Base-by-base conservation (phyloP, 2,888 invertebrate species). In the Netelia virgata region DNA sequence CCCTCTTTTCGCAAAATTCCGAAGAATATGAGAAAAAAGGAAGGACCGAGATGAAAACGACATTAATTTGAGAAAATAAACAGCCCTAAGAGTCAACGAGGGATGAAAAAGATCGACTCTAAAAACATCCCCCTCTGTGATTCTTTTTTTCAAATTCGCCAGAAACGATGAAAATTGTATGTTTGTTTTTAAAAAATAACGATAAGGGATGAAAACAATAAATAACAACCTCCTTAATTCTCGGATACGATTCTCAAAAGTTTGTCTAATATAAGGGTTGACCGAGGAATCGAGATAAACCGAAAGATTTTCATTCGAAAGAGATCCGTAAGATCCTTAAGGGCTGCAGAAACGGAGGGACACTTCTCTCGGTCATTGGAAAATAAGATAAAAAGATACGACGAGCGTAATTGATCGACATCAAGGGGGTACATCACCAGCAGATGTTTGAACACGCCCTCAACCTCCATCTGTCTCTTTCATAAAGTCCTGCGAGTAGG, bases 381-480 rank as follows among this genome's bases (percentile, higher is more conserved):
- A 28, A 63, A 47, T 68, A 76, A 41, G 55, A 73, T 83, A 81
- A 78, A 80, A 83, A 79, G 86, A 86, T 87, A 82, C 74, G 87
- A 68, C 85, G 85, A 57, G 80, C 87, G 87, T 90, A 91, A 90
- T 90, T 90, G 91, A 91, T 91, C 90, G 91, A 90, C 88, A 90
- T 88, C 86, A 91, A 89, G 88, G 90, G 59, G 90, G 88, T 89
- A 90, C 91, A 91, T 91, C 90, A 90, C 89, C 72, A 88, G 90
- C 91, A 91, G 91, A 91, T 91, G 91, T 90, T 91, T 87, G 88
- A 89, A 89, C 88, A 89, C 90, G 88, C 90, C 90, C 90, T 90
- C 90, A 68, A 85, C 90, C 86, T 90, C 88, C 91, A 90, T 90
- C 90, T 88, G 89, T 91, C 89, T 91, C 90, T 88, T 90, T 91